These are phyloP conservation scores for Zygothrica quintamaculata DNA, from an alignment of 2,888 invertebrate species.

Conservation along the genomic window DNA sequence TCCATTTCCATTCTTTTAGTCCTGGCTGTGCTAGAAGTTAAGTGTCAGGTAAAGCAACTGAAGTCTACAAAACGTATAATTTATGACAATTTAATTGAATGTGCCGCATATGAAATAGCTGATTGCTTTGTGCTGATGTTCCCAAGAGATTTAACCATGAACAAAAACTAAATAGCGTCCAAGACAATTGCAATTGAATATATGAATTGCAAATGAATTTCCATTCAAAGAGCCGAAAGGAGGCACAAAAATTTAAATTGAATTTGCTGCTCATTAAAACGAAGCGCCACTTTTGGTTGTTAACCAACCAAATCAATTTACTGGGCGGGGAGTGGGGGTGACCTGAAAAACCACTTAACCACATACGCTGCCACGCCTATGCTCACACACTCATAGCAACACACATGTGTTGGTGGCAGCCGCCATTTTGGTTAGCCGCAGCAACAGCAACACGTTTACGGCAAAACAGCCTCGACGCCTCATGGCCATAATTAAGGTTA, in stretches of 20 bases:
- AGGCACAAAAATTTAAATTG: constrained; percentile 63
- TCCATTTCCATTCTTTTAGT: neutral
- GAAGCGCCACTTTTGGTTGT: constrained; percentile 47
- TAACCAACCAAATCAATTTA: constrained; percentile 39
- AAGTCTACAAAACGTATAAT: constrained; percentile 60
- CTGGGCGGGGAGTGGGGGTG: constrained; percentile 18
- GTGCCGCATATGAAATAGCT: constrained; percentile 49
- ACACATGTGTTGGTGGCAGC: constrained; percentile 22
- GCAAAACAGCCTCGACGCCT: constrained; percentile 31
- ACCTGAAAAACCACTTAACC: constrained; percentile 71
- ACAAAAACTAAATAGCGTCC: constrained; percentile 11
- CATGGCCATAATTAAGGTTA: constrained; percentile 74
- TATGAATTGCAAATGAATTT: constrained; percentile 67
- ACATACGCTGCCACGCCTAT: constrained; percentile 41
- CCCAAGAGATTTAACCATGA: constrained; percentile 23
- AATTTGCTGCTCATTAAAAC: constrained; percentile 74
- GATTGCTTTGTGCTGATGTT: constrained; percentile 9
- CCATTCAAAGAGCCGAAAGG: constrained; percentile 48
- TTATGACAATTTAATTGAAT: constrained; percentile 79
- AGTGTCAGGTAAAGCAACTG: constrained; percentile 29
- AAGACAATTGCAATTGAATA: constrained; percentile 67
- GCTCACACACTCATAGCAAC: constrained; percentile 4
- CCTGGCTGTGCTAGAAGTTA: too few species aligned
- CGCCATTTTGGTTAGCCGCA: constrained; percentile 64
- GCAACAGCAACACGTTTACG: constrained; percentile 39